Base-by-base conservation (phyloP, 1,140 invertebrate species). In the Eciton burchellii region DNA sequence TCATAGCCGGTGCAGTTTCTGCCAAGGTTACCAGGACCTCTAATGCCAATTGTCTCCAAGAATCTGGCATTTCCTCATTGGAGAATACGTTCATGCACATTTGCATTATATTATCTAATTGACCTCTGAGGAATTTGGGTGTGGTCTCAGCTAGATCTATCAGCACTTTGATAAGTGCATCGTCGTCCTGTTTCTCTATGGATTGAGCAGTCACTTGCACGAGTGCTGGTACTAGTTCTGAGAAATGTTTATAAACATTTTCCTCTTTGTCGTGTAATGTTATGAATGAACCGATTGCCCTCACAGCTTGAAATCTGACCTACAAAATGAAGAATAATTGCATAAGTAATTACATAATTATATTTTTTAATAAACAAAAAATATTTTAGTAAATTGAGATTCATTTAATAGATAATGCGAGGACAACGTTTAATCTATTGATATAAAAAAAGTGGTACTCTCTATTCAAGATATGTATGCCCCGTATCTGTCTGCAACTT, bases 1-100 rank as follows among this genome's bases (percentile, higher is more conserved):
- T 96, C 97, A 99, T 99, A 1, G 98, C 97, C 16, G 99, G 97
- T 0, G 98, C 98, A 52, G 97, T 98, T 95, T 99, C 99, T 52
- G 98, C 96, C 66, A 99, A 92, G 3, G 99, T 99, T 11, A 99
- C 98, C 92, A 99, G 95, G 16, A 98, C 97, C 94, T 99, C 99
- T 14, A 99, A 93, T 0, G 97, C 96, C 54, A 99, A 94, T 92
- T 99, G 98, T 70, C 98, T 95, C 96, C 97, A 98, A 9, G 96
- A 96, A 89, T 99, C 98, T 82, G 96, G 95, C 43, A 97, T 95
- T 41, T 98, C 96, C 52, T 93, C 91, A 26, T 93, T 94, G 0
- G 93, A 92, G 88, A 93, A 92, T 91, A 97, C 97, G 94, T 98
- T 98, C 92, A 99, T 96, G 91, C 98, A 99, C 89, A 99, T 96